Percentiles rank a stretch among this genome's conserved stretches.
phyloP scores from a whole-genome alignment of 2,888 invertebrate genomes.

The Epirrhoe tristata region DNA sequence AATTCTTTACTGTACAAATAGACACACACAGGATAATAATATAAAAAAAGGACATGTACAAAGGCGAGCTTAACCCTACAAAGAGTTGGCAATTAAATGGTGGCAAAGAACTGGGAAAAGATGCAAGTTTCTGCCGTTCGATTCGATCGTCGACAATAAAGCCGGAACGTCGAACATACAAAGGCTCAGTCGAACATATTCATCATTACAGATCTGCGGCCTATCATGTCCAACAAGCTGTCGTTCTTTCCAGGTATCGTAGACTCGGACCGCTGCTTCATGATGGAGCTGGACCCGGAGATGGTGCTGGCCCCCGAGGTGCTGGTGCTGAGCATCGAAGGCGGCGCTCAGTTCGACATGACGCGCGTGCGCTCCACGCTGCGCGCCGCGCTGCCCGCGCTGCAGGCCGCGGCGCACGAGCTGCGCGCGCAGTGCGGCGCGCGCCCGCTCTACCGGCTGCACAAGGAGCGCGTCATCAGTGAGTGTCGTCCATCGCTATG shows the following conservation, averaged over 20 bases:
- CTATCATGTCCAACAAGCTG: neutral
- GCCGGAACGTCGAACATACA: too few species aligned
- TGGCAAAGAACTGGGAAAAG: too few species aligned
- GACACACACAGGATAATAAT: too few species aligned
- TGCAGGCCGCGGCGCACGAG: constrained; percentile 27
- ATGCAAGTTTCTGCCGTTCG: too few species aligned
- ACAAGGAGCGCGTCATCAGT: constrained; percentile 88
- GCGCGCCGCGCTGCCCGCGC: constrained; percentile 88
- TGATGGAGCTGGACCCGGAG: constrained; percentile 94
- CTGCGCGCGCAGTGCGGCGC: constrained; percentile 60
- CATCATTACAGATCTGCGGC: too few species aligned
- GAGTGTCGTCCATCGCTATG: constrained; percentile 53
- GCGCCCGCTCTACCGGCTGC: constrained; percentile 91
- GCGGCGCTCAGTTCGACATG: constrained; percentile 93
- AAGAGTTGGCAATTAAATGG: too few species aligned
- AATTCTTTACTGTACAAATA: too few species aligned
- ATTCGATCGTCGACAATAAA: too few species aligned
- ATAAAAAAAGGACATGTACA: too few species aligned
- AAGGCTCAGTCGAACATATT: too few species aligned
- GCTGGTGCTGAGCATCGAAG: constrained; percentile 85
- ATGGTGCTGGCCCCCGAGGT: constrained; percentile 89
- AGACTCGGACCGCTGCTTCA: constrained; percentile 94
- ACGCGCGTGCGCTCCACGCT: constrained; percentile 89
- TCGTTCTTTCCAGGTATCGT: constrained; percentile 87
- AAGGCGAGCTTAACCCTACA: too few species aligned